Base-by-base conservation (phyloP, 2,797 vertebrate genomes). In the Simalia tracyae region DNA sequence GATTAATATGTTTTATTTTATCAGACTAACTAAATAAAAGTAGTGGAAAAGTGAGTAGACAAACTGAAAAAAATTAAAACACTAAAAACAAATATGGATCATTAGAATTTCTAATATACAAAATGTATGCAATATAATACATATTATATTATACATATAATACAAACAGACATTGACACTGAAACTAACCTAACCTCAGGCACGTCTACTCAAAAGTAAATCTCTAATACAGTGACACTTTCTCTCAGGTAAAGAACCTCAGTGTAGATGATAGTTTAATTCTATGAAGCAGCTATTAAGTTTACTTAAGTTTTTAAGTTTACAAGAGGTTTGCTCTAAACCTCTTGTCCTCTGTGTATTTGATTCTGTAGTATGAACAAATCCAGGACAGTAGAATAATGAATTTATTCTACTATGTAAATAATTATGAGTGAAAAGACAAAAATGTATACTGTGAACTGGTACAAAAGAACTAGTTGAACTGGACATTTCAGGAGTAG, bases 41-140 rank as follows among this genome's bases (percentile, higher is more conserved):
- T 98, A 99, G 98, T 98, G 97, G 97, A 96, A 97, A 98, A 98
- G 98, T 98, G 98, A 98, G 97, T 98, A 98, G 97, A 97, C 98
- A 98, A 99, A 98, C 98, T 98, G 96, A 98, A 97, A 98, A 97
- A 95, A 98, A 98, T 98, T 98, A 98, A 98, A 98, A 98, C 96
- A 97, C 96, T 97, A 98, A 98, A 98, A 98, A 97, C 96, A 97
- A 97, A 98, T 98, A 97, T 95, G 97, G 97, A 98, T 98, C 98
- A 98, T 97, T 98, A 98, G 97, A 97, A 97, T 97, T 98, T 98
- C 98, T 98, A 97, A 96, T 97, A 97, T 98, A 98, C 98, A 24
- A 59, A 31, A 59, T 11, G 3, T 10, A 59, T 36, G 4, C 3
- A 57, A 17, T 36, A 31, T 59, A 50, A 26, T 28, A 46, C 28